Base-by-base conservation (phyloP, 2,888 invertebrate genomes). In the Eremobia ochroleuca region DNA sequence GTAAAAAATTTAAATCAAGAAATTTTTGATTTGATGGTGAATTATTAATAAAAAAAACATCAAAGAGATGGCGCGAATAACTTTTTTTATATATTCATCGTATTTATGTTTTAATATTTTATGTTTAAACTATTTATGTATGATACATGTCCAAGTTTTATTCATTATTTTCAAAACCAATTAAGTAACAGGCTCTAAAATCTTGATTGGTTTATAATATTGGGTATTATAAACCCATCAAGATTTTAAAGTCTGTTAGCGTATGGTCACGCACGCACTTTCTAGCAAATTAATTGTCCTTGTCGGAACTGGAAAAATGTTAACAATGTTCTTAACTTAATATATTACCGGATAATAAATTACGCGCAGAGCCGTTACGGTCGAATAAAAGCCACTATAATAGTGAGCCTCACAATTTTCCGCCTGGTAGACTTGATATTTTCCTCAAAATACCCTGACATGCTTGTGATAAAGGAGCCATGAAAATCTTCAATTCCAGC, bases 321-420 rank as follows among this genome's bases (percentile, higher is more conserved):
- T 37, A 73, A 69, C 8, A 68, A 68, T 55, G 58, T 73, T 34
- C 5, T 28, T 4, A 59, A 61, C 21, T 31, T 40, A 59, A 40
- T 28, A 37, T 18, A 40, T 72, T 49, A 49, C 49, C 37, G 31
- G 1, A 59, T 31, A 43, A 43, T 43, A 43, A 43, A 34, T 46
- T 49, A 61, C 31, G 49, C 4, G 46, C 18, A 18, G 28, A 34
- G 49, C 1, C 0, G 25, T 49, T 72, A 46, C 2, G 31, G 66
- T 66, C 31, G 31, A 66, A 66, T 67, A 46, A 46, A 66, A 52
- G n/a, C 28, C 11, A 52, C 21, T 73, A 25, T 28, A 49, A 73
- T 31, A 18, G 11, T 43, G 13, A 49, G 37, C 15, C 11, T 37
- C 15, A 28, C 73, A 59, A 59, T 59, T 46, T 74, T 46, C 46